phyloP scores from a whole-genome alignment of 2,797 vertebrate genomes.

The Pelochelys cantorii region DNA sequence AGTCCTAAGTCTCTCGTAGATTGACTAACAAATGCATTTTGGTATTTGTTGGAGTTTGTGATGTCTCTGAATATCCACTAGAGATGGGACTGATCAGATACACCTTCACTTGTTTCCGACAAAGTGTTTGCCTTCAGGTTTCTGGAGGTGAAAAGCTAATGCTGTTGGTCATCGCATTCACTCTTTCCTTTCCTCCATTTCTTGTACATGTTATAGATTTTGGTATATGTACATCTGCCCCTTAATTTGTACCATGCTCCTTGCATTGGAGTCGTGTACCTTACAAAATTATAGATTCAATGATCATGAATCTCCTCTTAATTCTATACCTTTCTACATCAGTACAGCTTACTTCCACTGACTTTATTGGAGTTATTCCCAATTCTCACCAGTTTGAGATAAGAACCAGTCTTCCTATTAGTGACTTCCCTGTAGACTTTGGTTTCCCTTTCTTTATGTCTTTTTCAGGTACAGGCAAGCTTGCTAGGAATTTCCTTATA shows the following conservation, averaged over 20 bases:
- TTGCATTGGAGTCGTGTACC: background rate
- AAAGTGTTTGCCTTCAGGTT: background rate
- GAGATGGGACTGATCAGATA: background rate
- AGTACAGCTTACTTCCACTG: slow-evolving; percentile 16
- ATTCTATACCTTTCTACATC: background rate
- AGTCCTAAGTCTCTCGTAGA: background rate
- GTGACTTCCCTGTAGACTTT: no score
- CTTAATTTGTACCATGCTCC: background rate
- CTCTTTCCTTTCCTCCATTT: background rate
- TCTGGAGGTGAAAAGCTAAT: slow-evolving; percentile 1
- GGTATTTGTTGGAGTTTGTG: background rate
- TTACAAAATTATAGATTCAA: background rate
- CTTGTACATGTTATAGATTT: background rate
- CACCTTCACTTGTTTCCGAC: background rate
- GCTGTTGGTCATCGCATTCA: background rate
- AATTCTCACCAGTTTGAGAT: background rate
- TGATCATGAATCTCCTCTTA: background rate
- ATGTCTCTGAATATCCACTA: background rate
- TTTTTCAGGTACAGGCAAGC: no score
- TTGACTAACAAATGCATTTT: background rate
- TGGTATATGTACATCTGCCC: background rate
- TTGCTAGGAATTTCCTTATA: no score
- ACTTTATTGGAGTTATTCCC: slow-evolving; percentile 24
- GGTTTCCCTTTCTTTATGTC: no score
- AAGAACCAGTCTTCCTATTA: background rate